phyloP scores from a whole-genome alignment of 2,797 vertebrate genomes.

The Delichon dasypus region DNA sequence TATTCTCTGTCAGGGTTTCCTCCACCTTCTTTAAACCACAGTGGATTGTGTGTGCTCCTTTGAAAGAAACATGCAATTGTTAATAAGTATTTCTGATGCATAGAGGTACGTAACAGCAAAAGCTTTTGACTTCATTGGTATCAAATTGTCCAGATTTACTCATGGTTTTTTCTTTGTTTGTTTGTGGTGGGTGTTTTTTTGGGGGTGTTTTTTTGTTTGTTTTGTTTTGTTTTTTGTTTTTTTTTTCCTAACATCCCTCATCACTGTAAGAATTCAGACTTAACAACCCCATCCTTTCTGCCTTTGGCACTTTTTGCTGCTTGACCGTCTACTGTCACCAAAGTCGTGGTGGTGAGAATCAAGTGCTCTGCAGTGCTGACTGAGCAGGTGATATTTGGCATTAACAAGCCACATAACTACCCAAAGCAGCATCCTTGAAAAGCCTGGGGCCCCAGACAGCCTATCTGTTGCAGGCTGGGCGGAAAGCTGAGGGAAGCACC shows the following conservation, averaged over 20 bases:
- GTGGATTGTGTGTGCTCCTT: background rate
- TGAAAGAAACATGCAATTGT: slow-evolving; percentile 11
- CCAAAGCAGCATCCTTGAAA: fast-evolving
- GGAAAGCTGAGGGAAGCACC: background rate
- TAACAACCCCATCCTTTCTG: background rate
- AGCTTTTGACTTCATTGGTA: background rate
- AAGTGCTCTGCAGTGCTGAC: background rate
- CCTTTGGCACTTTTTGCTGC: slow-evolving; percentile 11
- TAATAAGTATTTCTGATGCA: background rate
- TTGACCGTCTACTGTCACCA: slow-evolving; percentile 30
- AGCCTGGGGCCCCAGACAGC: background rate
- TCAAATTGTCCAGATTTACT: background rate
- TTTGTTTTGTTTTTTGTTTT: no score
- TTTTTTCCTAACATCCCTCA: background rate
- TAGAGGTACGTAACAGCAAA: background rate
- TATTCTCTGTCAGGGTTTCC: slow-evolving; percentile 28
- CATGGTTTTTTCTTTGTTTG: background rate
- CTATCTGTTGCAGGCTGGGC: background rate
- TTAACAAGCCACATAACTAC: background rate
- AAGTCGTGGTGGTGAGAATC: background rate
- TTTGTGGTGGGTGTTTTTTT: no score
- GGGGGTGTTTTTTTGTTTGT: no score
- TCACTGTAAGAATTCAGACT: background rate
- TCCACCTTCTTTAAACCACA: background rate
- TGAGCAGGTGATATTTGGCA: background rate